Conservation (phyloP, 2,797 vertebrate species). For the Ciconia nigra region DNA sequence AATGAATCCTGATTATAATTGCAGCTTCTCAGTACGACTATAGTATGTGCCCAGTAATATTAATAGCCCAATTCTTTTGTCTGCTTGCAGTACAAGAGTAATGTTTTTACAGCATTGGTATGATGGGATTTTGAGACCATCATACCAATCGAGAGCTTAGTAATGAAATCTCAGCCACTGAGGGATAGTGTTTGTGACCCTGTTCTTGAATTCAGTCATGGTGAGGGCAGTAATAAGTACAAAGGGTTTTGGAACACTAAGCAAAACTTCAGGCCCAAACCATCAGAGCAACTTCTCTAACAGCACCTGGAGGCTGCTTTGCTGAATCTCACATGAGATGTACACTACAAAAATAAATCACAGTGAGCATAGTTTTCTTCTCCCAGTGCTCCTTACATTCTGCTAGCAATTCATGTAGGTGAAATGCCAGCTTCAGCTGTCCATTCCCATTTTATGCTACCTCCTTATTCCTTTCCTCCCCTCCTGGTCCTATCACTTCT, state of each 20-base stretch:
- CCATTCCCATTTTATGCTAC: not conserved
- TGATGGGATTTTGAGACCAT: not conserved
- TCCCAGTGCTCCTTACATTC: not conserved
- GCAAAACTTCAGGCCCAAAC: not conserved
- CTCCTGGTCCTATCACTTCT: not conserved
- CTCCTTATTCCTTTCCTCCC: not conserved
- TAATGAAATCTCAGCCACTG: not conserved
- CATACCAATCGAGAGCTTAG: not conserved
- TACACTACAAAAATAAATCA: not conserved
- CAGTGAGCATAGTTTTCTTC: not conserved
- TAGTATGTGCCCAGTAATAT: not conserved
- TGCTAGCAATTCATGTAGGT: not conserved
- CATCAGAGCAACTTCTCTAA: not conserved
- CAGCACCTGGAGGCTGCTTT: not conserved
- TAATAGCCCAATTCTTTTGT: not conserved
- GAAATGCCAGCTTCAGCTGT: not conserved
- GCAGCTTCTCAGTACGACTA: not conserved
- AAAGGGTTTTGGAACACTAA: not conserved
- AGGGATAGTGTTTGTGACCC: not conserved
- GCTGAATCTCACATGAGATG: not conserved
- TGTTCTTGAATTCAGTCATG: not conserved
- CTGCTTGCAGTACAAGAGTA: not conserved
- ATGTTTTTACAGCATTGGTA: not conserved
- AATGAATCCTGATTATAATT: not conserved
- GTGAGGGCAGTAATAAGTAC: not conserved